These are phyloP conservation scores for Thryonomys swinderianus DNA, from an alignment of 2,113 vertebrate species.

Conservation along the genomic window DNA sequence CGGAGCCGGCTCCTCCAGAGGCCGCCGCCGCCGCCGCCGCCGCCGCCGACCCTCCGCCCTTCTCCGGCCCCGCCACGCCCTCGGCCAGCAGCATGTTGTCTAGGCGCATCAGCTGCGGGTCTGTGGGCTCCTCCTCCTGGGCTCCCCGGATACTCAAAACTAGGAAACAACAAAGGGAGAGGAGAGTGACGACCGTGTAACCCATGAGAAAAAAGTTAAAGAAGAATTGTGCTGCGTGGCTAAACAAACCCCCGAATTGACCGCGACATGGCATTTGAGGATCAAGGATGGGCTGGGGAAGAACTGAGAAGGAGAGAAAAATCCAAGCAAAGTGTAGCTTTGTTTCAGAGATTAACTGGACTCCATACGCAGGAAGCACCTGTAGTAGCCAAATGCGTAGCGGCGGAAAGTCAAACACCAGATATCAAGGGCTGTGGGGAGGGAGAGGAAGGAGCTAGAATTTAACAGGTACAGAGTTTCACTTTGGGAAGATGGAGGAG, in stretches of 20 bases:
- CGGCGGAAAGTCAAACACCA: not conserved
- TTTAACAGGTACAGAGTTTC: too few relatives aligned
- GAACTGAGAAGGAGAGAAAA: not conserved
- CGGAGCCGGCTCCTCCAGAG: constrained; percentile 91
- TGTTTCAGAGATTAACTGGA: not conserved
- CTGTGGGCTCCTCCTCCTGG: constrained; percentile 97
- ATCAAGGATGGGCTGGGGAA: not conserved
- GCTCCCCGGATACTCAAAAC: constrained; percentile 98
- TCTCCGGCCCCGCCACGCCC: constrained; percentile 96
- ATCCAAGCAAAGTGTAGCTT: not conserved
- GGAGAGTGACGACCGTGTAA: not conserved
- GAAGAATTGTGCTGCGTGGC: too few relatives aligned
- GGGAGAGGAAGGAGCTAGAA: fast-evolving
- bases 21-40: constrained; percentile 94
- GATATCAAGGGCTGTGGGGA: too few relatives aligned
- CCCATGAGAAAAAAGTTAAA: too few relatives aligned
- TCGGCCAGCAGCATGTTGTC: constrained; percentile 99
- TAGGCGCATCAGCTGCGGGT: constrained; percentile 97
- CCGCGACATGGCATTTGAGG: too few relatives aligned
- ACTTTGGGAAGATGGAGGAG: not conserved
- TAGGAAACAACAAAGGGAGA: constrained; percentile 82
- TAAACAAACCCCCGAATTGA: not conserved
- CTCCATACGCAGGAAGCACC: too few relatives aligned
- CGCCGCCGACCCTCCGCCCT: constrained; percentile 94
- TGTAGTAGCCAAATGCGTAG: not conserved